Conservation (phyloP, 2,888 invertebrate species). For the Monopis laevigella region DNA sequence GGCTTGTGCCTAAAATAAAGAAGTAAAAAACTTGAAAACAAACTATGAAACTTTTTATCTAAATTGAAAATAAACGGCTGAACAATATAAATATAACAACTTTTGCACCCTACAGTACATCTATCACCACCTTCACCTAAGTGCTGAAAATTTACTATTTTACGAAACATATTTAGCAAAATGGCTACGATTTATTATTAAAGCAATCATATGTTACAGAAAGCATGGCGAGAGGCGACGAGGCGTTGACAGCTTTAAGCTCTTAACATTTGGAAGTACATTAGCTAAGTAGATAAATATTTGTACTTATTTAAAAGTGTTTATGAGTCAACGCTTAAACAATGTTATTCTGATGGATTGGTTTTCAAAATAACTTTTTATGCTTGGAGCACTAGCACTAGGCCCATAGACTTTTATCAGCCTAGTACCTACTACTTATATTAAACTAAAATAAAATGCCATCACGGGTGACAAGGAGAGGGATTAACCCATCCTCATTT, state of each 20-base stretch:
- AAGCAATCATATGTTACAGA: conserved; percentile 34
- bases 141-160: conserved; percentile 31
- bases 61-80: neutral
- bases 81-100: conserved; percentile 17
- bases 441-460: too few species aligned
- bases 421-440: too few species aligned
- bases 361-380: too few species aligned
- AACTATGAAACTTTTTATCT: too few species aligned
- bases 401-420: too few species aligned
- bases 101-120: conserved; percentile 32
- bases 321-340: neutral
- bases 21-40: too few species aligned
- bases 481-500: too few species aligned
- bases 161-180: conserved; percentile 17
- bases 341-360: neutral
- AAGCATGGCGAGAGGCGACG: conserved; percentile 53
- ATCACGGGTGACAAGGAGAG: too few species aligned
- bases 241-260: conserved; percentile 50
- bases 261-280: conserved; percentile 49
- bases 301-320: conserved; percentile 22
- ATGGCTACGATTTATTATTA: conserved; percentile 29
- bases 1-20: too few species aligned
- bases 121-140: conserved; percentile 42
- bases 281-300: conserved; percentile 63
- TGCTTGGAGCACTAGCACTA: too few species aligned